Percentiles rank a stretch among this genome's conserved stretches.
These are phyloP conservation scores for Chrysaora quinquecirrha DNA, from an alignment of 30 jellyfish, hydroid and myxozoan genomes.

Conservation along the genomic window DNA sequence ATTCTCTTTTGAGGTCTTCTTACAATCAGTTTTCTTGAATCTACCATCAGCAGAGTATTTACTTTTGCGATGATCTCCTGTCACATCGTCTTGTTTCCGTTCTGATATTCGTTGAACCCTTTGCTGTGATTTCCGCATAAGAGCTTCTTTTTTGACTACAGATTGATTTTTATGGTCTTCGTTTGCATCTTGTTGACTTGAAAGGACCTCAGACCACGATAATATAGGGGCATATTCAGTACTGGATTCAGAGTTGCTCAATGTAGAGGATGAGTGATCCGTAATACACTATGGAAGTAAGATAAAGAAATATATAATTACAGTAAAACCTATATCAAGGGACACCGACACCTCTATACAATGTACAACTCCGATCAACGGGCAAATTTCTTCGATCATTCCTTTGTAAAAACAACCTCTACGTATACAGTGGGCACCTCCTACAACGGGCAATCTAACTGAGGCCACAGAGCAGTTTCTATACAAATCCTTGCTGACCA, in stretches of 20 bases:
- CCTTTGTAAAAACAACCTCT: too few relatives aligned
- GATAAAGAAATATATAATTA: too few relatives aligned
- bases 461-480: too few relatives aligned
- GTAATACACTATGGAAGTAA: not conserved
- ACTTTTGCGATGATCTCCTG: not conserved
- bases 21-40: not conserved
- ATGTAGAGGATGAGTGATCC: not conserved
- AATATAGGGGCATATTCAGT: not conserved
- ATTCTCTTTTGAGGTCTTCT: constrained; percentile 9
- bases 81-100: constrained; percentile 3
- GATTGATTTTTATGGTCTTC: not conserved
- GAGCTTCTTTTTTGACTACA: not conserved
- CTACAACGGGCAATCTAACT: too few relatives aligned
- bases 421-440: too few relatives aligned
- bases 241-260: not conserved
- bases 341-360: too few relatives aligned
- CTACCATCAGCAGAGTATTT: constrained; percentile 50
- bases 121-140: constrained; percentile 25
- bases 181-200: not conserved
- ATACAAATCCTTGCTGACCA: too few relatives aligned
- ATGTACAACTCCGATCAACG: too few relatives aligned
- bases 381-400: too few relatives aligned
- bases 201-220: constrained; percentile 6
- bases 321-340: too few relatives aligned
- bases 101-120: constrained; percentile 12